Evolutionary conservation across 2,797 vertebrate genomes (phyloP).

Genomic region (Mus caroli): DNA sequence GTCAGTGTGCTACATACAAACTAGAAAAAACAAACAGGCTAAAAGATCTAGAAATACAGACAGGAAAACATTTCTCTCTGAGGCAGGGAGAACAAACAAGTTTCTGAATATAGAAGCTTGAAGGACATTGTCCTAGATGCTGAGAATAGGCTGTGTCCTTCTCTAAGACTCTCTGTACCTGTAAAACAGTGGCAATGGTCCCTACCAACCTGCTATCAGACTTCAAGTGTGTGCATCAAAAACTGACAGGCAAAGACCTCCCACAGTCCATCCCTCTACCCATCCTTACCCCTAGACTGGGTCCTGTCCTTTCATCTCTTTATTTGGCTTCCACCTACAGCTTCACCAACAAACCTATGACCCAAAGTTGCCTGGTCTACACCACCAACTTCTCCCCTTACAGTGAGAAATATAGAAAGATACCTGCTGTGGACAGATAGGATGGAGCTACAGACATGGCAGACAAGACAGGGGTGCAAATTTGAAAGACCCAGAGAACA

Average conservation of each 20-base stretch:
- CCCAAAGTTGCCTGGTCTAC: not conserved
- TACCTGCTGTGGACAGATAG: not conserved
- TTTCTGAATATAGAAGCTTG: conserved; percentile 13
- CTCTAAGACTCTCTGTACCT: too few species aligned
- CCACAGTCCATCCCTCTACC: not conserved
- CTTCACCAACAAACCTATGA: not conserved
- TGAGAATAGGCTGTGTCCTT: not conserved
- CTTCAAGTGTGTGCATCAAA: not conserved
- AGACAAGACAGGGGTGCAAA: too few species aligned
- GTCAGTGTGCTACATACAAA: conserved; percentile 46
- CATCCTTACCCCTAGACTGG: not conserved
- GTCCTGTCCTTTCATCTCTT: not conserved
- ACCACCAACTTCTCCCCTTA: not conserved
- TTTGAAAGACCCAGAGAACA: not conserved
- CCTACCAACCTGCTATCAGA: too few species aligned
- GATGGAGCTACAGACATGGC: too few species aligned
- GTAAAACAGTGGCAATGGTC: not conserved
- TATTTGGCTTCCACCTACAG: not conserved
- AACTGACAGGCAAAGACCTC: not conserved
- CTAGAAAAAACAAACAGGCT: conserved; percentile 50
- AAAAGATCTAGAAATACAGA: conserved; percentile 67
- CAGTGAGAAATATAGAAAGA: not conserved
- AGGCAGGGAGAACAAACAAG: not conserved
- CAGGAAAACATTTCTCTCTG: conserved; percentile 1
- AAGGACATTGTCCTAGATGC: conserved; percentile 16